Percentiles rank a stretch among this genome's conserved stretches.
Evolutionary conservation across 2,888 invertebrate species (phyloP).

Genomic region (Callinectes sapidus): DNA sequence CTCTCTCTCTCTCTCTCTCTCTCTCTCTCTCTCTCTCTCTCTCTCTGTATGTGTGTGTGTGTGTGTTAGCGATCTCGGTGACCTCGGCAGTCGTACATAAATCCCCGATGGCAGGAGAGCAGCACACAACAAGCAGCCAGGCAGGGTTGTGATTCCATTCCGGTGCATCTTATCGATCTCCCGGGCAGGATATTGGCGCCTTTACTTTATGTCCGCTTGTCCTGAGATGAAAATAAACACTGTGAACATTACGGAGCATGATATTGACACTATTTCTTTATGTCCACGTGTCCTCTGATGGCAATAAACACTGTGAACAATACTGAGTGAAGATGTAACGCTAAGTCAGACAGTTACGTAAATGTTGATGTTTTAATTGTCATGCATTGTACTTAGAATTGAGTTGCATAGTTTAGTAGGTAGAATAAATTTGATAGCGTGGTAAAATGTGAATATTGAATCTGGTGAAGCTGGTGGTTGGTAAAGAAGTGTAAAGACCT

Average conservation of each 20-base stretch:
- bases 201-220: not conserved
- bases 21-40: conserved; percentile 1
- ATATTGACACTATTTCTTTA: not conserved
- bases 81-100: not conserved
- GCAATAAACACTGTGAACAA: not conserved
- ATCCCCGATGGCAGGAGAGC: not conserved
- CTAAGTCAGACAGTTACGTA: not conserved
- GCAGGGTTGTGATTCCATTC: not conserved
- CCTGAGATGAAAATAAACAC: not conserved
- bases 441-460: not conserved
- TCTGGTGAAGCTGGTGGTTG: too few species aligned
- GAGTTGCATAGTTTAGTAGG: too few species aligned
- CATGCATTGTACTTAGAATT: not conserved
- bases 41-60: not conserved
- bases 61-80: not conserved
- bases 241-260: not conserved
- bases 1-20: conserved; percentile 9
- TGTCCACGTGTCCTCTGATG: not conserved
- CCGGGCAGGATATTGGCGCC: not conserved
- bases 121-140: conserved; percentile 3
- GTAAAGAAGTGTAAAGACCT: too few species aligned
- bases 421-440: not conserved
- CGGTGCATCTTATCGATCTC: not conserved
- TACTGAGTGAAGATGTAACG: not conserved
- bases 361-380: not conserved